Percentiles rank a stretch among this genome's conserved stretches.
These are phyloP conservation scores for Drosophila anomalipes DNA, from an alignment of 2,888 invertebrate species.

Conservation along the genomic window DNA sequence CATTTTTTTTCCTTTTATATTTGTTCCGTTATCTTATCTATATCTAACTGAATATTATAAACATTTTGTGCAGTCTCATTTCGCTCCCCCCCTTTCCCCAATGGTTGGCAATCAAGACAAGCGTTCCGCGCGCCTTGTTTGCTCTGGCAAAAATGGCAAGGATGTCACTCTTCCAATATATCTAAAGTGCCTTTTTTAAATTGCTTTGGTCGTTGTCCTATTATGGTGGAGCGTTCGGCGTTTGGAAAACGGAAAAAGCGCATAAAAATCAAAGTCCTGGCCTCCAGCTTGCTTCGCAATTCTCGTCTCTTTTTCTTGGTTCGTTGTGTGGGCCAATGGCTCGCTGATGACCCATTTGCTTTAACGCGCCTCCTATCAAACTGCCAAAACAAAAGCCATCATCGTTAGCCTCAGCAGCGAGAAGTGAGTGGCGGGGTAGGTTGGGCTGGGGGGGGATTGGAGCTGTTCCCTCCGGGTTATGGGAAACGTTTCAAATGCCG, in stretches of 20 bases:
- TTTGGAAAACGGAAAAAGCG: slow-evolving; percentile 46
- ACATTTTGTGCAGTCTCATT: slow-evolving; percentile 19
- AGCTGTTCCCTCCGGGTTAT: slow-evolving; percentile 61
- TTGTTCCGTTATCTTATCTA: slow-evolving; percentile 16
- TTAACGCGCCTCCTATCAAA: slow-evolving; percentile 79
- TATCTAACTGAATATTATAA: slow-evolving; percentile 30
- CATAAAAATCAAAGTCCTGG: slow-evolving; percentile 71
- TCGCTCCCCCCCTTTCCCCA: not conserved
- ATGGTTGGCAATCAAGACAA: slow-evolving; percentile 40
- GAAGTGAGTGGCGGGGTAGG: not conserved
- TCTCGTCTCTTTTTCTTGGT: slow-evolving; percentile 4
- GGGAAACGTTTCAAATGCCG: slow-evolving; percentile 76
- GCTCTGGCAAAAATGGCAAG: slow-evolving; percentile 18
- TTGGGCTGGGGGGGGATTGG: not conserved
- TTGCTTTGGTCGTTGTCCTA: slow-evolving; percentile 57
- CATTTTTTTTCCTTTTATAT: not conserved
- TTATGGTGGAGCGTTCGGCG: slow-evolving; percentile 33
- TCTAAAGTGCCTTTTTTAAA: slow-evolving; percentile 68
- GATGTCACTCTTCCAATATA: slow-evolving; percentile 59
- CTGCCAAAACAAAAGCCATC: slow-evolving; percentile 81
- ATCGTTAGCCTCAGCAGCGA: slow-evolving; percentile 64
- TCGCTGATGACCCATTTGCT: slow-evolving; percentile 81
- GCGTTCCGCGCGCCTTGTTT: slow-evolving; percentile 16
- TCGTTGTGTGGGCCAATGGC: slow-evolving; percentile 66
- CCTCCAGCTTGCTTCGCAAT: slow-evolving; percentile 5